Evolutionary conservation across 53 echinoderm and acorn worm species (phyloP), one percentile per base, ranked within the genome.

Genomic region (Henricia sp.): DNA sequence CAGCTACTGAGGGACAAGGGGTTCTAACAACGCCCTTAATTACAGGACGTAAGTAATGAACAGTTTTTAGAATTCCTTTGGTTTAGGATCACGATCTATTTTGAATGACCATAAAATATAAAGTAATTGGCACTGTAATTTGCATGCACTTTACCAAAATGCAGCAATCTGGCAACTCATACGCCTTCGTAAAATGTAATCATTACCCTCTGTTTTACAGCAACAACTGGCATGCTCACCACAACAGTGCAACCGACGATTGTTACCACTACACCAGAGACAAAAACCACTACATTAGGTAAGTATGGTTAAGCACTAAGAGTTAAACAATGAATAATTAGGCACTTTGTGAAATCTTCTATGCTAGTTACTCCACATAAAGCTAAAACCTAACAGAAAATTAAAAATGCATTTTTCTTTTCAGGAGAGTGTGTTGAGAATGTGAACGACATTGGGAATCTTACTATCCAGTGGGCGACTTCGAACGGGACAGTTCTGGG

Each of bases 151-250:
- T n/a, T n/a, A n/a, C n/a, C n/a, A n/a, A n/a, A n/a, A n/a, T n/a
- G n/a, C n/a, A n/a, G n/a, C n/a, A n/a, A n/a, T n/a, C n/a, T n/a
- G n/a, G n/a, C n/a, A n/a, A n/a, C n/a, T n/a, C n/a, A n/a, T n/a
- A n/a, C n/a, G n/a, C n/a, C n/a, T n/a, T n/a, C n/a, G n/a, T 25
- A 9, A 25, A 24, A 26, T 26, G 3, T 58, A 6, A 26, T 30
- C 24, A 32, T 16, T 38, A 11, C 44, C 28, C 46, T 44, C 37
- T 37, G 43, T 38, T 11, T 70, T 9, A 9, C 17, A 60, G 42
- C 63, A 80, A 59, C 62, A 59, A 20, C 80, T 17, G 50, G 29
- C 16, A 80, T 80, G 80, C 44, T 80, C 12, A 46, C 80, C 17
- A 48, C 64, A n/a, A 29, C 46, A 48, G 80, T 2, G 1, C 32